phyloP scores from a whole-genome alignment of 2,113 vertebrate genomes.

The Stegastes partitus region DNA sequence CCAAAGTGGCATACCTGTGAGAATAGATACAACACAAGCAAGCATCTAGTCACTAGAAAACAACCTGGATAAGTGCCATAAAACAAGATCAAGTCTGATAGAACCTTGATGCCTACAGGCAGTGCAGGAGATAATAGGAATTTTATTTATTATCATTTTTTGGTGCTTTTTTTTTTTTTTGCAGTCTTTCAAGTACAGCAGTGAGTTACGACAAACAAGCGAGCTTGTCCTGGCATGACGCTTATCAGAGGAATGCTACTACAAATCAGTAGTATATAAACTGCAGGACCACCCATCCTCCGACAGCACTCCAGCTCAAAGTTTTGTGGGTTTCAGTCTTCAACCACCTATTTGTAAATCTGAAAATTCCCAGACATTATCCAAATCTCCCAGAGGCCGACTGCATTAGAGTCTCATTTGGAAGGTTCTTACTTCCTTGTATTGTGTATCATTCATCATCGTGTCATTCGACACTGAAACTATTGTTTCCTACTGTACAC shows the following conservation, averaged over 20 bases:
- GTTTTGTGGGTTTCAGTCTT: background rate
- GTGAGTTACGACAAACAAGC: background rate
- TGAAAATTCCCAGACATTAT: constrained; percentile 12
- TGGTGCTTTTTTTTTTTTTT: no score
- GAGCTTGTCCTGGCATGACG: constrained; percentile 16
- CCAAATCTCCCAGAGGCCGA: background rate
- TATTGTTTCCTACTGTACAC: background rate
- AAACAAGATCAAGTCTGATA: no score
- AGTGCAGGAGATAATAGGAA: no score
- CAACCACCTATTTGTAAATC: background rate
- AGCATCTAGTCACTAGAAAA: no score
- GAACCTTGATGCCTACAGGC: no score
- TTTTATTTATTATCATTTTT: no score
- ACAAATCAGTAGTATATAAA: constrained; percentile 36
- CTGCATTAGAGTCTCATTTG: background rate
- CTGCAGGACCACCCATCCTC: background rate
- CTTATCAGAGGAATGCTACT: background rate
- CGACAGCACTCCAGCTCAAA: background rate
- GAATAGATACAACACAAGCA: no score
- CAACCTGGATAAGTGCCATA: no score
- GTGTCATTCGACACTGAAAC: background rate
- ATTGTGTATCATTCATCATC: background rate
- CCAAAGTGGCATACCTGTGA: no score
- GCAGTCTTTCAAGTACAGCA: no score
- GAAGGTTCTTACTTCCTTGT: background rate